These are phyloP conservation scores for Anniella stebbinsi DNA, from an alignment of 2,797 vertebrate genomes.

Conservation along the genomic window DNA sequence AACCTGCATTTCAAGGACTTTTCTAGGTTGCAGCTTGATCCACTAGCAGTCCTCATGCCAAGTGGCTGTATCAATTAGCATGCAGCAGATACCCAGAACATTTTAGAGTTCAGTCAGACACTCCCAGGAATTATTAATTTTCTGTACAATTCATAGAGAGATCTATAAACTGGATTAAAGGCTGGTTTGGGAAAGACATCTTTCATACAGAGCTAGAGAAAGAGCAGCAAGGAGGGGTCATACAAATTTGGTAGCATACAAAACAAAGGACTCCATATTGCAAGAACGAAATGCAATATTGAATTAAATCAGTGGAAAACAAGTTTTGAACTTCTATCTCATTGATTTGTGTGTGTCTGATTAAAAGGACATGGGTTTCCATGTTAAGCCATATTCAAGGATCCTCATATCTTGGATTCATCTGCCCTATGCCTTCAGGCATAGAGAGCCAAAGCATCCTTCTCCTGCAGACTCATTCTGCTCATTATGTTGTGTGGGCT, in stretches of 20 bases:
- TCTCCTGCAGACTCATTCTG: background rate
- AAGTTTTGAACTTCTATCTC: background rate
- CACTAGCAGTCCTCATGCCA: background rate
- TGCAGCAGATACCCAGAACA: background rate
- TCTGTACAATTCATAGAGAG: background rate
- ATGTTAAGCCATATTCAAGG: background rate
- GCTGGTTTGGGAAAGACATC: background rate
- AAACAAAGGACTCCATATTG: background rate
- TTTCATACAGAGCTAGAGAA: background rate
- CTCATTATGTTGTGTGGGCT: background rate
- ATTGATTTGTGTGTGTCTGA: background rate
- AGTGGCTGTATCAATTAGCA: background rate
- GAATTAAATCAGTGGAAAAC: background rate
- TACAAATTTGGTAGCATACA: background rate
- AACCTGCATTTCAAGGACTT: background rate
- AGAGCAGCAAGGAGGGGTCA: no score
- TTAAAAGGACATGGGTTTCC: background rate
- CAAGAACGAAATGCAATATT: background rate
- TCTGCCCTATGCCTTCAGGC: background rate
- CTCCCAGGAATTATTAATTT: background rate
- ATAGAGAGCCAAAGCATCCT: background rate
- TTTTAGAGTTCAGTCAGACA: background rate
- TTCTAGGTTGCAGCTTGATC: background rate
- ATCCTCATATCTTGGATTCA: background rate
- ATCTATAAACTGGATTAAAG: background rate